These are phyloP conservation scores for Parasteatoda tepidariorum DNA, from an alignment of 1,140 invertebrate genomes.

Conservation along the genomic window DNA sequence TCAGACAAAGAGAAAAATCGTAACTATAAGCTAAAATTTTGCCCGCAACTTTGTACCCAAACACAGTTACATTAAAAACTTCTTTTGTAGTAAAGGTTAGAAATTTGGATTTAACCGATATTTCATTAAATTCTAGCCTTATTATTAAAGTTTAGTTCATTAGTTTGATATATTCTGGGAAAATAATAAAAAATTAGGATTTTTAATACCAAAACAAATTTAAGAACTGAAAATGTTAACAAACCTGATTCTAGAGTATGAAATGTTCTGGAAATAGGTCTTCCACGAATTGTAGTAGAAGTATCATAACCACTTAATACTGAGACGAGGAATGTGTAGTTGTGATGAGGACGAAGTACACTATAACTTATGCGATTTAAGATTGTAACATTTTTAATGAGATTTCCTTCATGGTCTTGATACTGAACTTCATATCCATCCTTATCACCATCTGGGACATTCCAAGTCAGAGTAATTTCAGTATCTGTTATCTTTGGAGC, in stretches of 20 bases:
- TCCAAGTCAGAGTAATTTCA: slow-evolving; percentile 84
- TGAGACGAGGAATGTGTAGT: slow-evolving; percentile 90
- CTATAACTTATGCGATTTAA: slow-evolving; percentile 79
- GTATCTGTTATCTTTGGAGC: slow-evolving; percentile 83
- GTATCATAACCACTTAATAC: slow-evolving; percentile 85
- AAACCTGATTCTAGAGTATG: slow-evolving; percentile 80
- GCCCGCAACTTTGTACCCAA: no score
- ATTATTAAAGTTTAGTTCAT: no score
- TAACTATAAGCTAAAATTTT: no score
- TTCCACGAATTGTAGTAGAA: slow-evolving; percentile 77
- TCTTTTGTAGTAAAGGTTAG: no score
- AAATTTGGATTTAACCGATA: no score
- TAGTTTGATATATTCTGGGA: no score
- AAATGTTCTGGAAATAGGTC: slow-evolving; percentile 84
- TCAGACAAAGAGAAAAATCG: no score
- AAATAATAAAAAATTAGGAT: no score
- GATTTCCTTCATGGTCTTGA: slow-evolving; percentile 74
- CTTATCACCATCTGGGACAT: slow-evolving; percentile 83
- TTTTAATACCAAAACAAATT: no score
- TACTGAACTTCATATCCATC: slow-evolving; percentile 91
- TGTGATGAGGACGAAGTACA: slow-evolving; percentile 82
- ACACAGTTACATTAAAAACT: no score
- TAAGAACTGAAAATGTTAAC: background rate
- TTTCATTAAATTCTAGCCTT: no score
- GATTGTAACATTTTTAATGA: slow-evolving; percentile 81